Evolutionary conservation across 2,888 invertebrate genomes (phyloP).

Genomic region (Dryocosmus kuriphilus): DNA sequence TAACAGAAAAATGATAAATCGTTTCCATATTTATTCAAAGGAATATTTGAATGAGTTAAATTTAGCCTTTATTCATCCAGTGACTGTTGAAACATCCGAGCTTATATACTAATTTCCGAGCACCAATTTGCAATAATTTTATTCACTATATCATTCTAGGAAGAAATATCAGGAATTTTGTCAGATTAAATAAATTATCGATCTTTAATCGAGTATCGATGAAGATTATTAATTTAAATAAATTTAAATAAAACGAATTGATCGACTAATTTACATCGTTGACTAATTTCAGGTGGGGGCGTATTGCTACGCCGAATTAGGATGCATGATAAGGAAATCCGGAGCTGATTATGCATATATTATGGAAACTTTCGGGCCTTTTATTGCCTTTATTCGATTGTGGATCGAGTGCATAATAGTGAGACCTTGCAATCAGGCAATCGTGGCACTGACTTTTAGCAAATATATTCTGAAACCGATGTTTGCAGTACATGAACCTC

Average conservation of each 20-base stretch:
- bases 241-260: not conserved
- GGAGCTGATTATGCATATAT: conserved; percentile 99
- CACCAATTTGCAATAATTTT: too few relatives aligned
- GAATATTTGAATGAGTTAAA: not conserved
- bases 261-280: not conserved
- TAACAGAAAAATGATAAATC: not conserved
- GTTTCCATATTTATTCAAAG: not conserved
- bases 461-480: conserved; percentile 97
- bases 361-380: conserved; percentile 98
- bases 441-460: conserved; percentile 98
- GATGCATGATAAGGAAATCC: conserved; percentile 94
- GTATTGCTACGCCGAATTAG: conserved; percentile 98
- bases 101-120: too few relatives aligned
- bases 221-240: too few relatives aligned
- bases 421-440: conserved; percentile 97
- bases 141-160: too few relatives aligned
- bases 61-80: not conserved
- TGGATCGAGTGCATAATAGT: conserved; percentile 99
- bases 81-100: too few relatives aligned
- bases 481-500: conserved; percentile 96
- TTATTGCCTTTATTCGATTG: conserved; percentile 95
- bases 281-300: conserved; percentile 86
- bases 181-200: too few relatives aligned
- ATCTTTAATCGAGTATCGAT: too few relatives aligned
- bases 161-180: not conserved